A percentile compares a stretch with the other conserved stretches of the same genome.
phyloP scores from a whole-genome alignment of 2,797 vertebrate species.

The Mastacembelus armatus region DNA sequence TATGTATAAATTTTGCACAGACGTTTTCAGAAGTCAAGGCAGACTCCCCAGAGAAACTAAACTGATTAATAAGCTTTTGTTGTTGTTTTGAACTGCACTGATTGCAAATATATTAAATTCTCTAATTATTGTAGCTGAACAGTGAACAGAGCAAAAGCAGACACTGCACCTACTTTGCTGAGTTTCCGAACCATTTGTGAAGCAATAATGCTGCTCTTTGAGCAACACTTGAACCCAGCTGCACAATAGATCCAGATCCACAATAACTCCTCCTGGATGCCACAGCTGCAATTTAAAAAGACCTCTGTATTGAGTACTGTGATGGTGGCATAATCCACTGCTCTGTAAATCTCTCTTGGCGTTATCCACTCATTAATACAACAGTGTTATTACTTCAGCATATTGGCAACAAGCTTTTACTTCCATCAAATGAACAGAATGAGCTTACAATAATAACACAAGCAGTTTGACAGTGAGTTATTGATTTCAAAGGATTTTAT shows the following conservation, averaged over 20 bases:
- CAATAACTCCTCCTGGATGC: slow-evolving; percentile 28
- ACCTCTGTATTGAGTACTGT: slow-evolving; percentile 25
- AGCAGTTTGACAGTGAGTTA: not conserved
- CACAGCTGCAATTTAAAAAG: slow-evolving; percentile 31
- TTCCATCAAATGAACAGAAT: slow-evolving; percentile 11
- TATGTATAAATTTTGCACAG: slow-evolving; percentile 7
- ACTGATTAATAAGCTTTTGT: slow-evolving; percentile 44
- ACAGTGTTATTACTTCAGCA: slow-evolving; percentile 1
- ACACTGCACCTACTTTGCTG: slow-evolving; percentile 9
- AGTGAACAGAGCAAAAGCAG: slow-evolving; percentile 4
- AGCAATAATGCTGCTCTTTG: slow-evolving; percentile 37
- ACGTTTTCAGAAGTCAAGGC: slow-evolving; percentile 34
- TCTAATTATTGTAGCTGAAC: slow-evolving; percentile 36
- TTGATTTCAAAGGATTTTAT: not conserved
- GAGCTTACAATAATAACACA: not conserved
- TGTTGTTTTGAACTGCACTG: slow-evolving; percentile 34
- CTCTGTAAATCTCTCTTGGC: slow-evolving; percentile 49
- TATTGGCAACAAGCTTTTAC: not conserved
- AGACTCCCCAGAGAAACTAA: slow-evolving; percentile 16
- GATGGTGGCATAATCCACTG: slow-evolving; percentile 31
- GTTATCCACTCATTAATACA: slow-evolving; percentile 32
- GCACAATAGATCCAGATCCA: slow-evolving; percentile 35
- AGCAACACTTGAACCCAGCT: slow-evolving; percentile 48
- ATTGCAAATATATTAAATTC: slow-evolving; percentile 44
- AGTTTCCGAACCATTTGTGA: slow-evolving; percentile 26